Conservation (phyloP, 2,888 invertebrate genomes). For the Cataglyphis altisquamis region DNA sequence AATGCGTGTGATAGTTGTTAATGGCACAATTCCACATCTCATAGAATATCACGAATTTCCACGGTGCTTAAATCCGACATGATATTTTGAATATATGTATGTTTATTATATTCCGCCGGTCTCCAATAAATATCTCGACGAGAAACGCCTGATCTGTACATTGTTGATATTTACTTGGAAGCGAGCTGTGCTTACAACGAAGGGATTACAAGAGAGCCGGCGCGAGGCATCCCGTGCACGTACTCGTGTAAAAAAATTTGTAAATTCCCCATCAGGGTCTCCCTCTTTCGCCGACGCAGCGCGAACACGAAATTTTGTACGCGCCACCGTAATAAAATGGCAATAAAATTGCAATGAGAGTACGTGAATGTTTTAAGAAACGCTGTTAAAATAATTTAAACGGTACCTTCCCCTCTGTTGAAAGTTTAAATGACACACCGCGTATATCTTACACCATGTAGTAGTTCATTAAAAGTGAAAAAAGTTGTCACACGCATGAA, state of each 20-base stretch:
- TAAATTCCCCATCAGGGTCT: not conserved
- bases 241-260: conserved; percentile 31
- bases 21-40: not conserved
- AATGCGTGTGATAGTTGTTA: not conserved
- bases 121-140: conserved; percentile 52
- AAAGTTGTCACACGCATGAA: not conserved
- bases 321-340: conserved; percentile 20
- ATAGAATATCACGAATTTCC: conserved; percentile 34
- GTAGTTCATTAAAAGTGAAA: not conserved
- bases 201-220: conserved; percentile 12
- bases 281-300: not conserved
- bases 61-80: conserved; percentile 29
- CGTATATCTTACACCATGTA: not conserved
- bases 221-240: conserved; percentile 9
- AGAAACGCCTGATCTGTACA: conserved; percentile 33
- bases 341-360: conserved; percentile 31
- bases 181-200: not conserved
- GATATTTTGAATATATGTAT: conserved; percentile 48
- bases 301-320: conserved; percentile 23
- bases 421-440: not conserved
- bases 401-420: not conserved
- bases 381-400: conserved; percentile 21
- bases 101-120: conserved; percentile 23
- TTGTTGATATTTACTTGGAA: conserved; percentile 19
- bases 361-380: conserved; percentile 34